phyloP scores from a whole-genome alignment of 2,113 vertebrate genomes.

The Halcyon malimbica region DNA sequence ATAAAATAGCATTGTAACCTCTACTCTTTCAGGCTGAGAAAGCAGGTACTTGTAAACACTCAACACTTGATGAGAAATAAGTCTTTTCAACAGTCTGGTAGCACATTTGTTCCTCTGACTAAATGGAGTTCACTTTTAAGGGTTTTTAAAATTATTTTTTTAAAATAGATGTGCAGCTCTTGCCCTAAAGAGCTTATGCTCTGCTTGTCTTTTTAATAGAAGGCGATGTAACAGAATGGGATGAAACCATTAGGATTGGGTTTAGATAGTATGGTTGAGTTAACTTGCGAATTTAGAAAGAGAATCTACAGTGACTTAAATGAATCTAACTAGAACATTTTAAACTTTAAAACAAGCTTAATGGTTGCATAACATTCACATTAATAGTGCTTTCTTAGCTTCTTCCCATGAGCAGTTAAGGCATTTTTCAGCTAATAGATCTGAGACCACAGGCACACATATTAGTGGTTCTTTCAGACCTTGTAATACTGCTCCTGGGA shows the following conservation, averaged over 20 bases:
- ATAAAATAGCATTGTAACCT: background rate
- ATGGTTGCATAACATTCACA: slow-evolving; percentile 6
- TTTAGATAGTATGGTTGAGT: slow-evolving; percentile 11
- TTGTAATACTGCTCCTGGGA: background rate
- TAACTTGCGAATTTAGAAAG: background rate
- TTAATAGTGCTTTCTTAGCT: slow-evolving; percentile 1
- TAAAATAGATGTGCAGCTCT: background rate
- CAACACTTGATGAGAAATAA: background rate
- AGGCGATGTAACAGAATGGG: background rate
- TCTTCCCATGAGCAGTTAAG: background rate
- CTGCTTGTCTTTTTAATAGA: background rate
- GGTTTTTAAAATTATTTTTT: background rate
- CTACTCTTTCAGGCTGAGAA: background rate
- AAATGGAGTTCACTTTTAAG: background rate
- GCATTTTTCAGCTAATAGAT: background rate
- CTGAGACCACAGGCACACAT: background rate
- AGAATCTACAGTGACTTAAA: background rate
- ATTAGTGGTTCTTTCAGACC: background rate
- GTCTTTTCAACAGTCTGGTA: background rate
- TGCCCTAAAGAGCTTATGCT: background rate
- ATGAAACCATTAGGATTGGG: background rate
- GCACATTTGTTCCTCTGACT: background rate
- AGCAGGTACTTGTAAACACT: background rate
- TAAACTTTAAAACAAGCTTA: slow-evolving; percentile 37
- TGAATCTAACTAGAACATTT: background rate